Percentiles rank a stretch among this genome's conserved stretches.
Conservation (phyloP, 2,113 vertebrate species). For the Myiopsitta monachus region DNA sequence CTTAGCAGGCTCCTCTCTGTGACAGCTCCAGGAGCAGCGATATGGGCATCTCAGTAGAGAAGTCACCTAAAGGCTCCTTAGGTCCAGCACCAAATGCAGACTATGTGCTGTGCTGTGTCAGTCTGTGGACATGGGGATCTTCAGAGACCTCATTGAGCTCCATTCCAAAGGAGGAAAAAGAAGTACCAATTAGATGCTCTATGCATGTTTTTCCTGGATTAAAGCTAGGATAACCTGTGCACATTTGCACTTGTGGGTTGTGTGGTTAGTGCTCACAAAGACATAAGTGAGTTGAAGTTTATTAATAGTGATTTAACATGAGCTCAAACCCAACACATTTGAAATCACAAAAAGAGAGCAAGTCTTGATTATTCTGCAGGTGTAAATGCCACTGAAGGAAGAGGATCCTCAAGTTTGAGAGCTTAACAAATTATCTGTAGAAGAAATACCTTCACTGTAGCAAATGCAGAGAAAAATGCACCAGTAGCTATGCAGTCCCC, state of each 20-base stretch:
- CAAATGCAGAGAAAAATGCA: neutral
- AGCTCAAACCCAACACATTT: neutral
- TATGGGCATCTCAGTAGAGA: neutral
- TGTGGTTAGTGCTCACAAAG: neutral
- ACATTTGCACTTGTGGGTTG: neutral
- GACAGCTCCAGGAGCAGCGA: neutral
- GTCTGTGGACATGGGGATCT: neutral
- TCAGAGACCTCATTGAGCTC: neutral
- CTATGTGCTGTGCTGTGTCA: neutral
- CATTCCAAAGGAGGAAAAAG: neutral
- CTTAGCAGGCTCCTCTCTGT: neutral
- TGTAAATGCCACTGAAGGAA: neutral
- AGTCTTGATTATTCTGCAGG: neutral
- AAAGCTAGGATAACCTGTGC: neutral
- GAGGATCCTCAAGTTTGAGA: neutral
- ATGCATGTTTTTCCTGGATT: neutral
- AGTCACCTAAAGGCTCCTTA: neutral
- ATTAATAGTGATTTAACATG: neutral
- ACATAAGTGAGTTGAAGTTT: neutral
- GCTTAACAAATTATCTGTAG: neutral
- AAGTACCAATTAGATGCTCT: neutral
- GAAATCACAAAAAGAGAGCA: neutral
- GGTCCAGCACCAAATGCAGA: neutral
- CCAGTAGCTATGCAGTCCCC: neutral
- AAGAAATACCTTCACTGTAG: neutral